Evolutionary conservation across 2,888 invertebrate genomes (phyloP).

Genomic region (Lasioglossum zephyrum): DNA sequence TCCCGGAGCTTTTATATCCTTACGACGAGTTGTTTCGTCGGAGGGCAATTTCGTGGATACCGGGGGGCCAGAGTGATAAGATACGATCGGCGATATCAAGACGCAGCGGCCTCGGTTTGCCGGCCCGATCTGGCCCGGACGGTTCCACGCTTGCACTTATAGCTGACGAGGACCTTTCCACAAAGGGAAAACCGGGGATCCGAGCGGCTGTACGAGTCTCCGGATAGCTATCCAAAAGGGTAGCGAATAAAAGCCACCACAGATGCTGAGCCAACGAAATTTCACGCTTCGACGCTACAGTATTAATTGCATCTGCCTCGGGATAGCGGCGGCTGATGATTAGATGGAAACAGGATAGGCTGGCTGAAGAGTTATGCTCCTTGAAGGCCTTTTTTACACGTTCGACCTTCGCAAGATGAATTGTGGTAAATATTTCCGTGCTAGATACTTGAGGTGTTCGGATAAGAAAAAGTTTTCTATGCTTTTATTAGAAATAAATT

Average conservation of each 20-base stretch:
- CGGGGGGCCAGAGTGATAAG: conserved; percentile 45
- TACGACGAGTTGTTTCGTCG: conserved; percentile 55
- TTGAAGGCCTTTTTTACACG: not conserved
- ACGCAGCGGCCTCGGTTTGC: conserved; percentile 21
- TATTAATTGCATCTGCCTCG: not conserved
- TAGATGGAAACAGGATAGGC: not conserved
- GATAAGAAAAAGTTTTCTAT: not conserved
- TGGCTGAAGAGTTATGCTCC: not conserved
- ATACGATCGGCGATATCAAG: conserved; percentile 48
- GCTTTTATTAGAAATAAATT: too few relatives aligned
- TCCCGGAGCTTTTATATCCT: conserved; percentile 43
- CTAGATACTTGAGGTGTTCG: not conserved
- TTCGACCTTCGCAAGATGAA: not conserved
- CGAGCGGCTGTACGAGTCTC: conserved; percentile 42
- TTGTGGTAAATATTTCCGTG: not conserved
- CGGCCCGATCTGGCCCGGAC: not conserved
- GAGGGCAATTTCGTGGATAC: conserved; percentile 47
- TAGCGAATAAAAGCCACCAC: not conserved
- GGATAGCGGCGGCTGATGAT: not conserved
- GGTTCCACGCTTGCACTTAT: conserved; percentile 38
- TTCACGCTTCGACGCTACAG: conserved; percentile 14
- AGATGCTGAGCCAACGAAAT: not conserved
- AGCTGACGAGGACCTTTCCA: conserved; percentile 32
- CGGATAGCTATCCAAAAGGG: conserved; percentile 18
- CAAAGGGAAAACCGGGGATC: conserved; percentile 15